A percentile compares a stretch with the other conserved stretches of the same genome.
Evolutionary conservation across 1,140 invertebrate species (phyloP).

Genomic region (Atta texana): DNA sequence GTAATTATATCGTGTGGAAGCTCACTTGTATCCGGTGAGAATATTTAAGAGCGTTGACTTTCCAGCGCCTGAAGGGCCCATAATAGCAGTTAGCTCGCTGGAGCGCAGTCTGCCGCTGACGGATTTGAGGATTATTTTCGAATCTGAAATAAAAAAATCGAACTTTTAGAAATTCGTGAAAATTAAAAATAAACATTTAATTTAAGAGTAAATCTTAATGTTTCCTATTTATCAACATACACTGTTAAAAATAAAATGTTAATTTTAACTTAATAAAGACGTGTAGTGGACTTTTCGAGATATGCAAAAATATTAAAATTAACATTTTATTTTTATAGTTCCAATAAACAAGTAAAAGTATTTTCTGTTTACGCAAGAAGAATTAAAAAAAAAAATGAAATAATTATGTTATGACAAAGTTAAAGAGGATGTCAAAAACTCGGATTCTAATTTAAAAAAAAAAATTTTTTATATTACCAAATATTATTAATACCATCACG

Average conservation of each 20-base stretch:
- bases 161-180: background rate
- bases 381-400: background rate
- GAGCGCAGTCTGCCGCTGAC: conserved; percentile 93
- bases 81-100: conserved; percentile 96
- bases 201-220: background rate
- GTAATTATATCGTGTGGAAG: background rate
- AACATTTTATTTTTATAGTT: background rate
- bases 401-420: background rate
- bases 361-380: background rate
- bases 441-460: too few relatives aligned
- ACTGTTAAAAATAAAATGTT: too few relatives aligned
- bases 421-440: too few relatives aligned
- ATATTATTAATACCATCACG: too few relatives aligned
- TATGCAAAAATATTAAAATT: too few relatives aligned
- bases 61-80: conserved; percentile 97
- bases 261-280: too few relatives aligned
- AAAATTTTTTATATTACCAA: too few relatives aligned
- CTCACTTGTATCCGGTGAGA: conserved; percentile 94
- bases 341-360: background rate
- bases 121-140: conserved; percentile 93
- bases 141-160: conserved; percentile 87
- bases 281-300: too few relatives aligned
- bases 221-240: background rate
- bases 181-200: background rate
- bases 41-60: conserved; percentile 96